Conservation (phyloP, 2,888 invertebrate species). For the Flexamia atlantica region DNA sequence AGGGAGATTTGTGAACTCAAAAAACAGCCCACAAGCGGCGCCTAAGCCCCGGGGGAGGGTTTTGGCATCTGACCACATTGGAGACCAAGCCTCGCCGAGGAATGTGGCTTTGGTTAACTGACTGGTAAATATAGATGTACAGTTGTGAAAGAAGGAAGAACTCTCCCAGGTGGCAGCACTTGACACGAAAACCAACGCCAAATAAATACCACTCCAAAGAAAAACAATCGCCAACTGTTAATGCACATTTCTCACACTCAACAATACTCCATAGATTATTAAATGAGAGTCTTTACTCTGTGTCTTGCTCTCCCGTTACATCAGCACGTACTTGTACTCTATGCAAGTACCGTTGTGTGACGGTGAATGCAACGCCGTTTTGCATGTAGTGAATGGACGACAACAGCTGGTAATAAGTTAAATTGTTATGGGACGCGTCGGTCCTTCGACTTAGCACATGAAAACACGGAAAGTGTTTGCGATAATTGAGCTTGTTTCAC, state of each 20-base stretch:
- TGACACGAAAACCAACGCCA: neutral
- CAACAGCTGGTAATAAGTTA: neutral
- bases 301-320: slow-evolving; percentile 17
- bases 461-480: neutral
- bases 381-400: slow-evolving; percentile 5
- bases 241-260: neutral
- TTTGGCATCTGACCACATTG: slow-evolving; percentile 30
- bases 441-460: slow-evolving; percentile 14
- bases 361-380: neutral
- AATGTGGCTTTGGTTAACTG: neutral
- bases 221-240: slow-evolving; percentile 9
- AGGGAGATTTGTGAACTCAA: neutral
- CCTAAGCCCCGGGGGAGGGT: slow-evolving; percentile 12
- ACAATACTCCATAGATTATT: slow-evolving; percentile 35
- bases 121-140: too few species aligned
- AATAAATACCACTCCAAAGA: neutral
- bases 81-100: neutral
- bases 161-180: neutral
- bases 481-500: neutral
- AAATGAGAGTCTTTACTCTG: neutral
- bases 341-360: neutral
- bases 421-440: neutral
- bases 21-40: neutral
- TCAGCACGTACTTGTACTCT: too few species aligned
- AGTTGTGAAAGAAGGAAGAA: neutral